These are phyloP conservation scores for Andrena cerasifolii DNA, from an alignment of 1,140 invertebrate genomes.

Conservation along the genomic window DNA sequence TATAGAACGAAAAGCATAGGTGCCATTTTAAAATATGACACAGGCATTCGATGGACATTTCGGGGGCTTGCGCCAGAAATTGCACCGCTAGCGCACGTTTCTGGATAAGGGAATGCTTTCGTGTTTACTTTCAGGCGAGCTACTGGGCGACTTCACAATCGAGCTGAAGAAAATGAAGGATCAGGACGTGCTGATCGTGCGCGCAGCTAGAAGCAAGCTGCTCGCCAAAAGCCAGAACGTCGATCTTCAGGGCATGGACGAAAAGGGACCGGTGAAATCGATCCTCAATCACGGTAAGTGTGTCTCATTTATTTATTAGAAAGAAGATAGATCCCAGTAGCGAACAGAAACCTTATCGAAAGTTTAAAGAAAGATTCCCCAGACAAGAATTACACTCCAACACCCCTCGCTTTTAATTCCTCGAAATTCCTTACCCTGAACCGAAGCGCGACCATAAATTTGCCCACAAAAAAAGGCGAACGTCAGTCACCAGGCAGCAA, in stretches of 20 bases:
- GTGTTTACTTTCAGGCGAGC: conserved; percentile 65
- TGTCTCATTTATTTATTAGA: too few species aligned
- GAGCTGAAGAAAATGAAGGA: conserved; percentile 76
- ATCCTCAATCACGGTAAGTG: conserved; percentile 76
- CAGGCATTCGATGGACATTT: too few species aligned
- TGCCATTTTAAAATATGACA: too few species aligned
- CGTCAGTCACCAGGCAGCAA: not conserved
- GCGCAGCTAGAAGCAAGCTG: conserved; percentile 76
- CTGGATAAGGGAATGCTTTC: not conserved
- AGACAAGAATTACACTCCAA: too few species aligned
- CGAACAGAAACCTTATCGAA: too few species aligned
- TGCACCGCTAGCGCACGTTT: too few species aligned
- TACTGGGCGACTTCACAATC: conserved; percentile 77
- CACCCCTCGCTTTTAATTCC: too few species aligned
- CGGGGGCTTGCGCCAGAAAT: too few species aligned
- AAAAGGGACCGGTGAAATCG: conserved; percentile 73
- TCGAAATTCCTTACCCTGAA: not conserved
- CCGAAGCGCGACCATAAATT: too few species aligned
- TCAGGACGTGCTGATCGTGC: conserved; percentile 74
- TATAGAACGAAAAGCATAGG: too few species aligned
- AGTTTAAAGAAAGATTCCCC: too few species aligned
- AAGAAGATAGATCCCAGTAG: too few species aligned
- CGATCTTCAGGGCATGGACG: conserved; percentile 76
- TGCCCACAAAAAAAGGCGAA: not conserved
- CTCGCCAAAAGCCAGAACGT: conserved; percentile 68